Conservation (phyloP, 2,888 invertebrate genomes). For the Agonum fuliginosum region DNA sequence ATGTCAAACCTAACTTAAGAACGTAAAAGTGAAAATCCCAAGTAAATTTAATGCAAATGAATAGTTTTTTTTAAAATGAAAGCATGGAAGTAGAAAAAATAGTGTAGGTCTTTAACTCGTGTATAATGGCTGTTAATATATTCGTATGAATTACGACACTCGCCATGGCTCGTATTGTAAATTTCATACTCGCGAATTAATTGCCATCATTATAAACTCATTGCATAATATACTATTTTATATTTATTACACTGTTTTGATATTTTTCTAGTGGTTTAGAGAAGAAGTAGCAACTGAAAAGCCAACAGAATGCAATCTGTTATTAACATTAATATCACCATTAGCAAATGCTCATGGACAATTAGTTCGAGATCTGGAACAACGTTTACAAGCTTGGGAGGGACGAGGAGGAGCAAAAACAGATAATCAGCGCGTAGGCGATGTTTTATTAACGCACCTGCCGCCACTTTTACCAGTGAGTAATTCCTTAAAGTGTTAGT, state of each 20-base stretch:
- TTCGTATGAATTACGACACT: too few relatives aligned
- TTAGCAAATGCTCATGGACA: conserved; percentile 88
- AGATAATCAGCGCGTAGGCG: conserved; percentile 81
- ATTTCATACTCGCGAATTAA: too few relatives aligned
- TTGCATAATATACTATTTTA: conserved; percentile 20
- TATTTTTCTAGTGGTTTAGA: conserved; percentile 80
- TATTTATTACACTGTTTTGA: neutral
- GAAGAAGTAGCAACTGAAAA: conserved; percentile 77
- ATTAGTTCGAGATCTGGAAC: conserved; percentile 86
- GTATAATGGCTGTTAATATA: too few relatives aligned
- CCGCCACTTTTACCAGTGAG: conserved; percentile 77
- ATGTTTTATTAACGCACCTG: conserved; percentile 83
- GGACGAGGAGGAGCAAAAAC: conserved; percentile 74
- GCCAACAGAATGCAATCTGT: conserved; percentile 77
- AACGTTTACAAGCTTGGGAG: conserved; percentile 84
- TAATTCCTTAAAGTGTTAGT: conserved; percentile 44
- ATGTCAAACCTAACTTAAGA: too few relatives aligned
- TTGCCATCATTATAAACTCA: too few relatives aligned
- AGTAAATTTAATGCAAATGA: neutral
- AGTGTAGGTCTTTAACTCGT: too few relatives aligned
- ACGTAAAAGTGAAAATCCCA: neutral
- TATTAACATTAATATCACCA: conserved; percentile 80
- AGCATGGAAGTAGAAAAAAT: too few relatives aligned
- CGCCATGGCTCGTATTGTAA: too few relatives aligned
- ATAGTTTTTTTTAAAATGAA: conserved; percentile 20